Conservation (phyloP, 1,140 invertebrate species). For the Metopolophium dirhodum region DNA sequence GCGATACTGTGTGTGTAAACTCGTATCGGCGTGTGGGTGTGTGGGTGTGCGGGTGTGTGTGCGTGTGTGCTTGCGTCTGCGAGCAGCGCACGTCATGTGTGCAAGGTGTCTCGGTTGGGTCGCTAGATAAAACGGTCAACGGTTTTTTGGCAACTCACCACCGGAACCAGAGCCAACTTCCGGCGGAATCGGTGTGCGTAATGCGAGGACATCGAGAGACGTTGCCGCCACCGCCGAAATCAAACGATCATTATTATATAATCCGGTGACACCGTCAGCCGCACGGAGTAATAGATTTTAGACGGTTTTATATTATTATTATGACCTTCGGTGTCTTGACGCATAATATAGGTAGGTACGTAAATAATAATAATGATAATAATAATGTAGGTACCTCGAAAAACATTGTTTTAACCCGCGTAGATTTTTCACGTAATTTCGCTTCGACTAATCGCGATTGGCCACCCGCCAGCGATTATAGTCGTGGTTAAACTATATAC, state of each 20-base stretch:
- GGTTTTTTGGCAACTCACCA: slow-evolving; percentile 56
- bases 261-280: not conserved
- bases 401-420: slow-evolving; percentile 18
- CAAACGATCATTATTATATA: slow-evolving; percentile 44
- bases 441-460: not conserved
- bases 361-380: not conserved
- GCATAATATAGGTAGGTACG: not conserved
- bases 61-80: not conserved
- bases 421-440: slow-evolving; percentile 22
- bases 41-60: not conserved
- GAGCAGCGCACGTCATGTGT: not conserved
- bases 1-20: not conserved
- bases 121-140: slow-evolving; percentile 55
- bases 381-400: not conserved
- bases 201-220: slow-evolving; percentile 35
- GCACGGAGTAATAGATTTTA: slow-evolving; percentile 35
- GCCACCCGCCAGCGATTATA: not conserved
- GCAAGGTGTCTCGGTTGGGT: slow-evolving; percentile 28
- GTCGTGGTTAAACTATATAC: not conserved
- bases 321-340: not conserved
- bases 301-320: slow-evolving; percentile 3
- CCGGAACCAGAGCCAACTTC: slow-evolving; percentile 52
- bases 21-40: too few species aligned
- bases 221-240: slow-evolving; percentile 25
- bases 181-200: slow-evolving; percentile 27